Percentiles rank a stretch among this genome's conserved stretches.
Conservation (phyloP, 1,140 invertebrate genomes). For the Maniola jurtina region DNA sequence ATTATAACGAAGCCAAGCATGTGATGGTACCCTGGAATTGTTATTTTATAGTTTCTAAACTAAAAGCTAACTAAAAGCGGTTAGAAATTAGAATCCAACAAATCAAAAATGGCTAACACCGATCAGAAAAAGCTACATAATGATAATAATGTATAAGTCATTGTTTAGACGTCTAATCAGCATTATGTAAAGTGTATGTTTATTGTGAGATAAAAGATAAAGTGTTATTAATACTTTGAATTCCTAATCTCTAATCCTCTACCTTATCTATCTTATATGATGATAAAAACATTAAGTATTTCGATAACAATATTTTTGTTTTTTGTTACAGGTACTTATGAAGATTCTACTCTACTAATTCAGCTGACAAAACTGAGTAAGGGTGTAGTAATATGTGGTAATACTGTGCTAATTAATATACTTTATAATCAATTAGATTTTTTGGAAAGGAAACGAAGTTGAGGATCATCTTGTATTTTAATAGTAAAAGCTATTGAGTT, state of each 20-base stretch:
- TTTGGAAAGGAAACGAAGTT: no score
- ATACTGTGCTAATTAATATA: no score
- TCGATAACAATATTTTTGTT: not conserved
- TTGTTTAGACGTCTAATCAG: conserved; percentile 19
- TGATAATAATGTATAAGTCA: conserved; percentile 1
- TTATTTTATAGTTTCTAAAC: no score
- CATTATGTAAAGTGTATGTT: conserved; percentile 24
- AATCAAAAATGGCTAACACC: no score
- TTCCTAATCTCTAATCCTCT: conserved; percentile 16
- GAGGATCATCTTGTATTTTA: no score
- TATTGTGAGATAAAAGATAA: conserved; percentile 19
- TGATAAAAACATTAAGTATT: not conserved
- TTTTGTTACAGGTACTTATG: conserved; percentile 10
- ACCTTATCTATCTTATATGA: conserved; percentile 9
- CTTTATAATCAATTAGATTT: no score
- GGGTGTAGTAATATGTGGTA: not conserved
- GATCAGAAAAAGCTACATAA: no score
- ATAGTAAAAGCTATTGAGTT: no score
- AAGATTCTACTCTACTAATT: not conserved
- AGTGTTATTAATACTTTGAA: conserved; percentile 12
- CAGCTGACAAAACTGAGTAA: not conserved
- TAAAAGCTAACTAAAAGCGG: no score
- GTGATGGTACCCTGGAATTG: no score
- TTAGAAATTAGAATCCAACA: no score
- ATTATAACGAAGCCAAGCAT: no score